Evolutionary conservation across 2,797 vertebrate species (phyloP), one percentile per base, ranked within the genome.

Genomic region (Fistularia commersonii): DNA sequence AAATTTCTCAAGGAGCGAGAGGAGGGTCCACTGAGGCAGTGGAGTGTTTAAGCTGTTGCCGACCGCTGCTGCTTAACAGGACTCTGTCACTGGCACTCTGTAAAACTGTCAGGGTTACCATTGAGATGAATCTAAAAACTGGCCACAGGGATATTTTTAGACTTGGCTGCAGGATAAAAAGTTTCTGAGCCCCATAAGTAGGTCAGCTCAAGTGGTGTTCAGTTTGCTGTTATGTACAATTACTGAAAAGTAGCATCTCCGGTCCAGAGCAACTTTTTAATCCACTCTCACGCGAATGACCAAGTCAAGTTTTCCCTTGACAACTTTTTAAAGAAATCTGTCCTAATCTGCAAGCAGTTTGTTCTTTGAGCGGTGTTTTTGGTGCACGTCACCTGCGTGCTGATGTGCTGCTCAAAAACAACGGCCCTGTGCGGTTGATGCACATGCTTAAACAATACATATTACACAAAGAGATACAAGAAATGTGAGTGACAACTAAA

Each of bases 91-190:
- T 80, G 64, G 66, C 77, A 79, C 77, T 80, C 82, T 80, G 86
- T 80, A 72, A 79, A 86, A 83, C 72, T 85, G 84, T 90, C 83
- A 86, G 86, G 72, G 77, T 85, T 86, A 83, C 80, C 69, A 77
- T 81, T 82, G 80, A 90, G 81, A 86, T 81, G 76, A 80, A 83
- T 88, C 83, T 86, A 81, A 85, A 23, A 88, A 88, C 65, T 83
- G 86, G 79, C 84, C 83, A 82, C 72, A 39, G 80, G 84, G 79
- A 74, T 91, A 90, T 91, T 91, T 90, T 88, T 89, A 90, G 88
- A 86, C 78, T 79, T 90, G 85, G 87, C 87, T 80, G 72, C 74
- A 79, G 87, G 87, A 87, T 84, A 86, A 80, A 89, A 89, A 84
- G 82, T 89, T 84, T 84, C 84, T 84, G 82, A 90, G 88, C 77